A percentile compares a stretch with the other conserved stretches of the same genome.
phyloP scores from a whole-genome alignment of 2,113 vertebrate species.

The Planiliza haematocheilus region DNA sequence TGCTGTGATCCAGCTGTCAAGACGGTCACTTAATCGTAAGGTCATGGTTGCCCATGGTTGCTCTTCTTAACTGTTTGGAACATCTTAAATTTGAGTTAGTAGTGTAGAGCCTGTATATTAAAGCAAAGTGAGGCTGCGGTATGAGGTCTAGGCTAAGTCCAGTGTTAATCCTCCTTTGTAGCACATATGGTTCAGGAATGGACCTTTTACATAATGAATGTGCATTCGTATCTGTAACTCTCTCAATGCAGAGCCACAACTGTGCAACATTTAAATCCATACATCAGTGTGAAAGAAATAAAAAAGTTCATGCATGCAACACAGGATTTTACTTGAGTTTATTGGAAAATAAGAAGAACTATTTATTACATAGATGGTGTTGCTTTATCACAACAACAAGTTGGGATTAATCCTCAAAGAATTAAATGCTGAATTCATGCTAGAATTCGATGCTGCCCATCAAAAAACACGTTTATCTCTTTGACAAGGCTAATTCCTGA shows the following conservation, averaged over 20 bases:
- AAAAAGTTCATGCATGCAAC: neutral
- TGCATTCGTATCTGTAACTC: slow-evolving; percentile 8
- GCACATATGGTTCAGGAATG: neutral
- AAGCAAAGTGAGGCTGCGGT: slow-evolving; percentile 4
- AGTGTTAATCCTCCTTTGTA: no score
- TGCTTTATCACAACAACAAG: neutral
- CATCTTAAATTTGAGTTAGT: slow-evolving; percentile 7
- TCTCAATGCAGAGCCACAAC: neutral
- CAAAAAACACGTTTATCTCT: neutral
- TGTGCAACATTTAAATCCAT: slow-evolving; percentile 7
- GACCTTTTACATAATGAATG: neutral
- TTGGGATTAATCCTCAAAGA: neutral
- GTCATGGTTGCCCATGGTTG: slow-evolving; percentile 22
- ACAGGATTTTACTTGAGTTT: neutral
- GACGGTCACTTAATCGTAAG: slow-evolving; percentile 39
- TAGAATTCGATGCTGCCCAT: neutral
- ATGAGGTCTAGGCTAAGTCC: slow-evolving; percentile 39
- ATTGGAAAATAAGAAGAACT: neutral
- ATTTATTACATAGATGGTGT: neutral
- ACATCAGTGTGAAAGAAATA: neutral
- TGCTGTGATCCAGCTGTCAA: slow-evolving; percentile 49
- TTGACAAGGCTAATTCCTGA: neutral
- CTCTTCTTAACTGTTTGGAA: slow-evolving; percentile 8
- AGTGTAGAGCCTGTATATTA: slow-evolving; percentile 6
- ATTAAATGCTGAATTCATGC: neutral